Evolutionary conservation across 2,888 invertebrate species (phyloP), one percentile per base, ranked within the genome.

Genomic region (Athripsodes cinereus): DNA sequence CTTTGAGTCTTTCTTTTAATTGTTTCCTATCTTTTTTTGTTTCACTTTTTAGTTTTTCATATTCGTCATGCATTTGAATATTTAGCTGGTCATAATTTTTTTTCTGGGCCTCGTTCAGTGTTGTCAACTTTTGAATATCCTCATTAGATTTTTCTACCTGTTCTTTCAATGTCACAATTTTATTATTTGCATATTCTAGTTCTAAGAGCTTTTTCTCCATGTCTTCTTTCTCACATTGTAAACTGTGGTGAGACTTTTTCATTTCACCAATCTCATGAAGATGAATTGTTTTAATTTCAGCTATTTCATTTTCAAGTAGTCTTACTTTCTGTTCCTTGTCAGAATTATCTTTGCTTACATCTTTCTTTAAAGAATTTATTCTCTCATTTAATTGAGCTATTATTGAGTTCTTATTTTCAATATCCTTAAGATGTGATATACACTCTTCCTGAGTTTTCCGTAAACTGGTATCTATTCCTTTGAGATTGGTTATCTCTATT

Each of bases 1-100:
- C 85, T 61, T 83, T 82, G 58, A 90, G 68, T 67, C 82, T 83
- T 20, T 73, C 69, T 65, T 77, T 72, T 1, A 86, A 68, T 47
- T 81, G 81, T 53, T 76, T 74, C 64, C 77, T 77, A 34, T 79
- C 73, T 55, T 72, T 72, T 67, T 83, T 81, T 59, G 70, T 73
- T 61, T 78, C 75, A 59, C 71, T 75, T 65, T 75, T 78, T 52
- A 72, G 72, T 66, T 77, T 75, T 55, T 78, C 77, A 64, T 71
- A 75, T 57, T 76, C 74, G 10, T 66, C 57, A 65, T 76, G 75
- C 58, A 78, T 61, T 64, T 78, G 75, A 61, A 72, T 74, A 64
- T 76, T 76, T 40, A 79, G 69, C 64, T 76, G 78, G 67, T 79
- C 78, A 58, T 77, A 76, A 65, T 79, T 78, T 47, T 70, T 62